Evolutionary conservation across 1,140 invertebrate genomes (phyloP).

Genomic region (Halictus rubicundus): DNA sequence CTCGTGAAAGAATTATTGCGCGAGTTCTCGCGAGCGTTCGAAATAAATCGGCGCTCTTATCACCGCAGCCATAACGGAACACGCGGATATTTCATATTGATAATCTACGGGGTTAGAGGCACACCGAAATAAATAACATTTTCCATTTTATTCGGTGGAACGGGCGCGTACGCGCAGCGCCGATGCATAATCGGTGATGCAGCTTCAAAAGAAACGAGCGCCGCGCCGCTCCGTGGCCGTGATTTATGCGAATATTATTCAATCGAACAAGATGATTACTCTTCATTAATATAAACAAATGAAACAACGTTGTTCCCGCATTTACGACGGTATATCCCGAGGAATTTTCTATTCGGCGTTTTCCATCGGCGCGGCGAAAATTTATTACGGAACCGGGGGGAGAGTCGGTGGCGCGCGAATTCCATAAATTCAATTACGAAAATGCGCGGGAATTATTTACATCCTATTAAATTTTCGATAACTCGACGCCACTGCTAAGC

Average conservation of each 20-base stretch:
- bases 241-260: neutral
- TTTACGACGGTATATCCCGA: neutral
- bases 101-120: neutral
- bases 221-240: neutral
- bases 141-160: neutral
- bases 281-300: neutral
- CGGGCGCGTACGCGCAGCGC: neutral
- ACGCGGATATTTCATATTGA: neutral
- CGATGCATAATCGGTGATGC: neutral
- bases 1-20: neutral
- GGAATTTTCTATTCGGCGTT: neutral
- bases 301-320: neutral
- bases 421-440: slow-evolving; percentile 38
- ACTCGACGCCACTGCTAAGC: neutral
- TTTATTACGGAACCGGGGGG: neutral
- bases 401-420: neutral
- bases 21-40: neutral
- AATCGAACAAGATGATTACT: neutral
- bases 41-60: slow-evolving; percentile 1
- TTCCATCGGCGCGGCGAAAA: neutral
- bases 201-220: neutral
- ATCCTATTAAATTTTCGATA: slow-evolving; percentile 38
- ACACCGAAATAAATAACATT: neutral
- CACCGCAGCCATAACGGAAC: neutral
- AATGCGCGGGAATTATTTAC: slow-evolving; percentile 40